These are phyloP conservation scores for Caenorhabditis sulstoni DNA, from an alignment of 2,888 invertebrate genomes.

Conservation along the genomic window DNA sequence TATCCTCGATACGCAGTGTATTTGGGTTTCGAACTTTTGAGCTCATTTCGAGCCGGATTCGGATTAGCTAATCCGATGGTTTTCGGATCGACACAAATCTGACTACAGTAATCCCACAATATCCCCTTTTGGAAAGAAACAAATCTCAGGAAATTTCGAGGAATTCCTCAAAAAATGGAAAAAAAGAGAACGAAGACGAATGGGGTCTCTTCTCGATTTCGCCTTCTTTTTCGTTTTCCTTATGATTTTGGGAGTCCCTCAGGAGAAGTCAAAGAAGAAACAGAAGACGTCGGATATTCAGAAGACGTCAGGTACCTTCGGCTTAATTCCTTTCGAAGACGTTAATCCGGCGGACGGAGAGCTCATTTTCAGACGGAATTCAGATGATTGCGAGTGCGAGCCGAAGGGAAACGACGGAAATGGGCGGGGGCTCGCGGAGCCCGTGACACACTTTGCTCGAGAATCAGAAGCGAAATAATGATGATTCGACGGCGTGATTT, in stretches of 20 bases:
- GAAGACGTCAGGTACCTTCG: constrained; percentile 26
- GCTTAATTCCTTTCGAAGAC: constrained; percentile 37
- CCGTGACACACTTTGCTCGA: constrained; percentile 8
- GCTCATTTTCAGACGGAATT: constrained; percentile 5
- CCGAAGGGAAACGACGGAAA: constrained; percentile 29
- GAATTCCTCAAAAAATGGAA: no score
- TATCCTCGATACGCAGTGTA: no score
- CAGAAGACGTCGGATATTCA: no score
- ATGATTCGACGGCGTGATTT: constrained; percentile 52
- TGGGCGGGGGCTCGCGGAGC: constrained; percentile 24
- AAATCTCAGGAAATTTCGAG: no score
- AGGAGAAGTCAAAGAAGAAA: background rate
- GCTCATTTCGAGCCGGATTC: no score
- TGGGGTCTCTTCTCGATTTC: constrained; percentile 24
- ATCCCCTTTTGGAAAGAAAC: background rate
- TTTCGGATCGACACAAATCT: no score
- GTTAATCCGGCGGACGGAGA: background rate
- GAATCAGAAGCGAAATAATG: constrained; percentile 28
- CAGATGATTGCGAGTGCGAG: background rate
- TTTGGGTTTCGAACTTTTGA: no score
- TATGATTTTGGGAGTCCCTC: constrained; percentile 16
- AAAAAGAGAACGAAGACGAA: constrained; percentile 42
- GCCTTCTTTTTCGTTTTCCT: constrained; percentile 21
- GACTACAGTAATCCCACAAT: no score
- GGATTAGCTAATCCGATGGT: no score